Evolutionary conservation across 1,140 invertebrate genomes (phyloP), one percentile per base, ranked within the genome.

Genomic region (Nylanderia fulva): DNA sequence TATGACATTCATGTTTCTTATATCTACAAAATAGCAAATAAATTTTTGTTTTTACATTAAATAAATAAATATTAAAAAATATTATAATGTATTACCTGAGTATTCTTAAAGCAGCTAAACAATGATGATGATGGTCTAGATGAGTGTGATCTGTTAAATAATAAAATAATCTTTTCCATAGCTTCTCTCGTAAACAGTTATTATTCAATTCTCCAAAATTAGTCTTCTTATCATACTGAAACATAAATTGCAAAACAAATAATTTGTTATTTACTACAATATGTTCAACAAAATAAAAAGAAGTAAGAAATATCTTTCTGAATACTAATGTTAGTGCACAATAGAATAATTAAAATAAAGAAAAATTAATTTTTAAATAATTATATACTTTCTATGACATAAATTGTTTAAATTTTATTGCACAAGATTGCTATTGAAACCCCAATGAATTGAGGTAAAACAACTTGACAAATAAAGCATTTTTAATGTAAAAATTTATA

Each of bases 111-210:
- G 94, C 93, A 74, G 94, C 93, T 61, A 96, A 93, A 85, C 95
- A 96, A 85, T 94, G 92, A 24, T 92, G 85, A 91, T 95, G 93
- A 52, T 95, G 66, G 13, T 87, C 85, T 21, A 86, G 76, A 86
- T 95, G 88, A 36, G 89, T 86, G 42, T 93, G 89, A 85, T 95
- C 93, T 27, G 93, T 91, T 52, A 96, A 91, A 82, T 95, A 94
- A 15, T 91, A 92, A 86, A 96, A 96, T 80, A 96, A 91, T 64
- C 90, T 90, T 52, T 93, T 92, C 96, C 96, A 97, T 63, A 96
- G 85, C 18, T 94, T 90, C 84, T 93, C 89, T 86, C 95, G 92
- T 66, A 94, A 92, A 85, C 95, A 93, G 60, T 95, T 90, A 72
- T 93, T 86, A 63, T 95, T 93, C 27, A 96, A 93, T 86, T 95